These are phyloP conservation scores for Clinocottus analis DNA, from an alignment of 2,113 vertebrate genomes.

Conservation along the genomic window DNA sequence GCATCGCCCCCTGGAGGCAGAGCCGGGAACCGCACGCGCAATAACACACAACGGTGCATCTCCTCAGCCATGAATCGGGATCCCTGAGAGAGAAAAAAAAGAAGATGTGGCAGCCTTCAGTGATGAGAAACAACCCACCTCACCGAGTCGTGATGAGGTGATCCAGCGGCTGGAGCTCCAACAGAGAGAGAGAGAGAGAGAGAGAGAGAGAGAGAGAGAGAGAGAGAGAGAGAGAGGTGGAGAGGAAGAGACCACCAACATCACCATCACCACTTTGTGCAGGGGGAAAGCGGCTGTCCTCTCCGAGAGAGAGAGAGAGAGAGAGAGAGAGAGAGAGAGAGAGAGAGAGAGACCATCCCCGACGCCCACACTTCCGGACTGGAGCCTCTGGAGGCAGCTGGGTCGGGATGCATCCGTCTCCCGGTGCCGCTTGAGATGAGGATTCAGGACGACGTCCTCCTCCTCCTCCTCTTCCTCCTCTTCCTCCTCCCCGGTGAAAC, in stretches of 20 bases:
- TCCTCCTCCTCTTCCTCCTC: too few species aligned
- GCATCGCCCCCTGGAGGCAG: constrained; percentile 45
- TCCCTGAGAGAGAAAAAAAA: constrained; percentile 23
- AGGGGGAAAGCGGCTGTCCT: not conserved
- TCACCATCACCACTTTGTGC: constrained; percentile 2
- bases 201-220: not conserved
- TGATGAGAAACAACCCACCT: constrained; percentile 49
- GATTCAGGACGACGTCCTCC: constrained; percentile 43
- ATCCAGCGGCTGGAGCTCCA: constrained; percentile 10
- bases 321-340: too few species aligned
- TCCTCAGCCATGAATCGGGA: constrained; percentile 31
- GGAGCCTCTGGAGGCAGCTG: constrained; percentile 61
- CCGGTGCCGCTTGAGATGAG: constrained; percentile 50
- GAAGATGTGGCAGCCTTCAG: constrained; percentile 56
- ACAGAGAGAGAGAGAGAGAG: not conserved
- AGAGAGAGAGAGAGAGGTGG: not conserved
- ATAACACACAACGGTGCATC: not conserved
- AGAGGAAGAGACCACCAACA: constrained; percentile 18
- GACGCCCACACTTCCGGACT: constrained; percentile 69
- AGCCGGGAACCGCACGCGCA: not conserved
- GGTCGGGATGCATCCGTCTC: constrained; percentile 56
- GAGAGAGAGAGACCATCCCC: constrained; percentile 31
- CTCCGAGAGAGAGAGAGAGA: too few species aligned
- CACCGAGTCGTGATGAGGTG: constrained; percentile 59
- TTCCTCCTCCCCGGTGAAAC: constrained; percentile 38